Evolutionary conservation across 2,888 invertebrate genomes (phyloP), one percentile per base, ranked within the genome.

Genomic region (Euplexia lucipara): DNA sequence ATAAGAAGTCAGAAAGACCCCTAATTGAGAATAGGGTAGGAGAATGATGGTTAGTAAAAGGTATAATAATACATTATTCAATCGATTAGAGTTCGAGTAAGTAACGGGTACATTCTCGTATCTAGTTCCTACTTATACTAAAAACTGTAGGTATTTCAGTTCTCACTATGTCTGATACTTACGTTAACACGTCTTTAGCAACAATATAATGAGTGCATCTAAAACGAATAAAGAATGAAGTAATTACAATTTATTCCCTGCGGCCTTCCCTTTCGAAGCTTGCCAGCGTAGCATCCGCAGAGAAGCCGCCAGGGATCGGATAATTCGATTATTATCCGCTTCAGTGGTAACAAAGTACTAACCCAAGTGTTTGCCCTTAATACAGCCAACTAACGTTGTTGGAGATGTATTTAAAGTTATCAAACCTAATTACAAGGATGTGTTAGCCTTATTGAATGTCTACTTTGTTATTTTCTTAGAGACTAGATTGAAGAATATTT

Each of bases 301-400:
- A 45, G 41, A 32, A 39, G 37, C 37, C 45, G 8, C 41, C 37
- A 44, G 67, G 39, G 70, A 39, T 54, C 14, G 7, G 39, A 49
- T 56, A 41, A 47, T 51, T 59, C 45, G 58, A 59, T 70, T 63
- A 53, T 34, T 56, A 59, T 51, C 45, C 51, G 18, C 37, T 22
- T 49, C 54, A 52, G 45, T 51, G 45, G 58, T 20, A 35, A 58
- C 37, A 42, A 45, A 70, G 59, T 56, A 59, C 45, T 54, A 42
- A 52, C 32, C 41, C 39, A 49, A 51, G 57, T 54, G 44, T 56
- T 51, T 41, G 42, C 47, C 39, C 26, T 42, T 12, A n/a, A 32
- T 34, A 59, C 14, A 56, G 20, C 32, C 12, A 41, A 54, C 22
- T 54, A 34, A 51, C 14, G 18, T 18, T 48, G 8, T 56, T 10